A percentile compares a stretch with the other conserved stretches of the same genome.
phyloP scores from a whole-genome alignment of 1,140 invertebrate genomes.

The Scaptomyza montana region DNA sequence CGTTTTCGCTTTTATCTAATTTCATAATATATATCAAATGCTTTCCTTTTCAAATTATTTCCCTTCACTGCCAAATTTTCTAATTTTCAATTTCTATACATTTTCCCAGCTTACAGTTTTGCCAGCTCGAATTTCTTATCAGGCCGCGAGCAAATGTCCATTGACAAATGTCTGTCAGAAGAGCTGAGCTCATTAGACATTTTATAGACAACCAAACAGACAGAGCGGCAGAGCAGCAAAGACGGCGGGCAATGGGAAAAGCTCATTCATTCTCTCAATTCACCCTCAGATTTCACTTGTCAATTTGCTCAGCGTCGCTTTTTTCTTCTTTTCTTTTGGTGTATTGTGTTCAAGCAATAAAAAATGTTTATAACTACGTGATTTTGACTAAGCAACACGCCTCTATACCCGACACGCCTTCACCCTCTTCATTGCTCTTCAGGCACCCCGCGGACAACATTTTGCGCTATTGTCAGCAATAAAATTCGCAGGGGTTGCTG shows the following conservation, averaged over 20 bases:
- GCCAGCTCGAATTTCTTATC: slow-evolving; percentile 45
- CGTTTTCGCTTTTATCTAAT: slow-evolving; percentile 10
- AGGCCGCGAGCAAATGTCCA: slow-evolving; percentile 46
- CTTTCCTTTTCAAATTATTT: slow-evolving; percentile 24
- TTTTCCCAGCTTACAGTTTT: slow-evolving; percentile 11
- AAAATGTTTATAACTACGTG: slow-evolving; percentile 74
- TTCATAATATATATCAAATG: slow-evolving; percentile 27
- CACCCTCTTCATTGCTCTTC: background rate
- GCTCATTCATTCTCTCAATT: slow-evolving; percentile 34
- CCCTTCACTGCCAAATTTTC: background rate
- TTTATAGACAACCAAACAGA: slow-evolving; percentile 36
- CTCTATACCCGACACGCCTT: slow-evolving; percentile 2
- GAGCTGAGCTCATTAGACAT: slow-evolving; percentile 73
- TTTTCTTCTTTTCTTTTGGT: slow-evolving; percentile 36
- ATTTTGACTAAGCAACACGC: slow-evolving; percentile 74
- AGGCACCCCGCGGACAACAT: slow-evolving; percentile 27
- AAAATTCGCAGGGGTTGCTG: slow-evolving; percentile 66
- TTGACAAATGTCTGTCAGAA: slow-evolving; percentile 70
- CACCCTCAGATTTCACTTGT: slow-evolving; percentile 41
- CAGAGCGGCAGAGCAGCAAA: too few relatives aligned
- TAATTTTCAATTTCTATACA: background rate
- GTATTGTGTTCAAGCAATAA: slow-evolving; percentile 58
- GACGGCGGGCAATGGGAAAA: slow-evolving; percentile 6
- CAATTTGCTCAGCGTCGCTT: slow-evolving; percentile 56
- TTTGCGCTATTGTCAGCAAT: slow-evolving; percentile 73